These are phyloP conservation scores for Euwallacea fornicatus DNA, from an alignment of 1,140 invertebrate species.

Conservation along the genomic window DNA sequence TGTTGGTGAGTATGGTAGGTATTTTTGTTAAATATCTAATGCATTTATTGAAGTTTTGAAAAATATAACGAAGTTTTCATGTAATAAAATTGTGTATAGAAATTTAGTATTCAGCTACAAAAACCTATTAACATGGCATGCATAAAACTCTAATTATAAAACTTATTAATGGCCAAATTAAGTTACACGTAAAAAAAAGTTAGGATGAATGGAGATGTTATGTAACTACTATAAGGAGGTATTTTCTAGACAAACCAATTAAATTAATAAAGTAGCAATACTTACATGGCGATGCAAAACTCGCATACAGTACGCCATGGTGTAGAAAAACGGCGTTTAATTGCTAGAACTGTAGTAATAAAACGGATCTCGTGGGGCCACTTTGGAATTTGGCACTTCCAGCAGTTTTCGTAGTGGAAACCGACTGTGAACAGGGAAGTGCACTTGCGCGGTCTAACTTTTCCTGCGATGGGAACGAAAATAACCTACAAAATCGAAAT, in stretches of 20 bases:
- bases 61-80: no score
- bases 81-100: not conserved
- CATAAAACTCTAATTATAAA: not conserved
- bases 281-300: conserved; percentile 74
- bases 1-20: no score
- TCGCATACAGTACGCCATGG: conserved; percentile 73
- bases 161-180: not conserved
- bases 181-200: not conserved
- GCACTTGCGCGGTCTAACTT: conserved; percentile 22
- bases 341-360: not conserved
- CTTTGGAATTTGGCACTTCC: conserved; percentile 11
- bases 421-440: conserved; percentile 4
- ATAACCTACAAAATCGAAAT: conserved; percentile 18
- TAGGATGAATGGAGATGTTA: not conserved
- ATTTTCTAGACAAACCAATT: not conserved
- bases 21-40: no score
- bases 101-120: not conserved
- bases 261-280: conserved; percentile 11
- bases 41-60: no score
- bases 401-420: not conserved
- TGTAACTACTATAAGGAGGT: not conserved
- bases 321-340: conserved; percentile 43
- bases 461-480: conserved; percentile 14
- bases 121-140: not conserved
- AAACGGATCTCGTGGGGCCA: not conserved